Evolutionary conservation across 2,888 invertebrate genomes (phyloP).

Genomic region (Temnothorax rugatulus): DNA sequence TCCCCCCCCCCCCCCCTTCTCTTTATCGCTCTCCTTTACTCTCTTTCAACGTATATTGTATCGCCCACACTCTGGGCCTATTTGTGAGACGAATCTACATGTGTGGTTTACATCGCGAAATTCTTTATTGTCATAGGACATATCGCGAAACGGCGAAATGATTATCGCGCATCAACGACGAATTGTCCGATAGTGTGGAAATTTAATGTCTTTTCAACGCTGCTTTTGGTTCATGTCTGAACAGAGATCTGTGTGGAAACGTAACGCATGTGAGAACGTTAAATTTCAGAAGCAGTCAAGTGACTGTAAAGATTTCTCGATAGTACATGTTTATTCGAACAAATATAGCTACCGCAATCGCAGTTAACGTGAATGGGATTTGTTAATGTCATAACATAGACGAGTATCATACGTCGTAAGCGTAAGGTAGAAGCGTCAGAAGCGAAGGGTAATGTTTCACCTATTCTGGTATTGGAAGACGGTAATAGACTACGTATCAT

Average conservation of each 20-base stretch:
- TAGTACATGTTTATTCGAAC: slow-evolving; percentile 44
- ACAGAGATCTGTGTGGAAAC: neutral
- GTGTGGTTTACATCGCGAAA: slow-evolving; percentile 41
- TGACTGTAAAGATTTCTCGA: slow-evolving; percentile 45
- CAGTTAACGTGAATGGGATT: slow-evolving; percentile 47
- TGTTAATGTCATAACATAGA: slow-evolving; percentile 60
- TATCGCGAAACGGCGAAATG: slow-evolving; percentile 30
- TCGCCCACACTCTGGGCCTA: slow-evolving; percentile 15
- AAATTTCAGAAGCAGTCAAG: slow-evolving; percentile 19
- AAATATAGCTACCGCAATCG: slow-evolving; percentile 23
- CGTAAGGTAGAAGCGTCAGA: slow-evolving; percentile 20
- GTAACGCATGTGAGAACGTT: neutral
- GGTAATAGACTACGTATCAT: slow-evolving; percentile 73
- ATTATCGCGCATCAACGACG: slow-evolving; percentile 9
- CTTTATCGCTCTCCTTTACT: slow-evolving; percentile 18
- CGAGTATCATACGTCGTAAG: slow-evolving; percentile 40
- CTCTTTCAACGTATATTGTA: slow-evolving; percentile 37
- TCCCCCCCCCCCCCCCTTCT: neutral
- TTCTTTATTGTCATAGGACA: slow-evolving; percentile 39
- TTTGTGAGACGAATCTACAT: slow-evolving; percentile 44
- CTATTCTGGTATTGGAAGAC: slow-evolving; percentile 69
- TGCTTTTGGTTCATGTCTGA: neutral
- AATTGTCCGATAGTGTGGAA: slow-evolving; percentile 4
- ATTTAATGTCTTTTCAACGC: slow-evolving; percentile 18
- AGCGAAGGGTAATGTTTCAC: slow-evolving; percentile 42